These are phyloP conservation scores for Drosophila grimshawi DNA, from an alignment of 1,140 invertebrate genomes.

Conservation along the genomic window DNA sequence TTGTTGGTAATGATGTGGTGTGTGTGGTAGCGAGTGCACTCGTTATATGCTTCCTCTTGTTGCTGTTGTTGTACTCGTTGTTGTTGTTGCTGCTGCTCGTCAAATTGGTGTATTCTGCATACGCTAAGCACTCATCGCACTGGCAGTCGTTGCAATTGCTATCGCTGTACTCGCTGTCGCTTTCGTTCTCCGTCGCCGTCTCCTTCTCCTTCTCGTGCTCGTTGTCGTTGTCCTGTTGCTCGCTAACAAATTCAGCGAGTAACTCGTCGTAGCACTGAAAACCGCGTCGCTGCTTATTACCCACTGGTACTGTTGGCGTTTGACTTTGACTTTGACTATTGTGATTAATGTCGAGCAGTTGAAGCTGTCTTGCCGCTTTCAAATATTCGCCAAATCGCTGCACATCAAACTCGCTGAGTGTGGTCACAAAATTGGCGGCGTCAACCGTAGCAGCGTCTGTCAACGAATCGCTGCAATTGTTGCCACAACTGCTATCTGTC, in stretches of 20 bases:
- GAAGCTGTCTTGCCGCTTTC: constrained; percentile 64
- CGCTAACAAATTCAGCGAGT: constrained; percentile 71
- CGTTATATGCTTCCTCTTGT: constrained; percentile 13
- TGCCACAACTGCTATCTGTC: constrained; percentile 16
- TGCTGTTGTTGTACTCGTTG: constrained; percentile 29
- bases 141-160: constrained; percentile 53
- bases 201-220: constrained; percentile 35
- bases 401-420: constrained; percentile 75
- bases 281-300: constrained; percentile 25
- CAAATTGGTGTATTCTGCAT: not conserved
- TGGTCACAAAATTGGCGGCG: constrained; percentile 40
- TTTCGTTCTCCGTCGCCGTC: constrained; percentile 16
- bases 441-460: not conserved
- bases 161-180: constrained; percentile 36
- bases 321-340: constrained; percentile 6
- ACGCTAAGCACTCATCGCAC: constrained; percentile 72
- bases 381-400: constrained; percentile 70
- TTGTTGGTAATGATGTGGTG: not conserved
- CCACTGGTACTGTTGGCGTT: constrained; percentile 2
- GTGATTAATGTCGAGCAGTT: constrained; percentile 49
- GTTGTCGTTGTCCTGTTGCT: constrained; percentile 53
- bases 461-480: not conserved
- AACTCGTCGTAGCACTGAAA: constrained; percentile 81
- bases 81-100: constrained; percentile 23
- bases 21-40: constrained; percentile 10